Evolutionary conservation across 2,888 invertebrate species (phyloP).

Genomic region (Helobdella robusta): DNA sequence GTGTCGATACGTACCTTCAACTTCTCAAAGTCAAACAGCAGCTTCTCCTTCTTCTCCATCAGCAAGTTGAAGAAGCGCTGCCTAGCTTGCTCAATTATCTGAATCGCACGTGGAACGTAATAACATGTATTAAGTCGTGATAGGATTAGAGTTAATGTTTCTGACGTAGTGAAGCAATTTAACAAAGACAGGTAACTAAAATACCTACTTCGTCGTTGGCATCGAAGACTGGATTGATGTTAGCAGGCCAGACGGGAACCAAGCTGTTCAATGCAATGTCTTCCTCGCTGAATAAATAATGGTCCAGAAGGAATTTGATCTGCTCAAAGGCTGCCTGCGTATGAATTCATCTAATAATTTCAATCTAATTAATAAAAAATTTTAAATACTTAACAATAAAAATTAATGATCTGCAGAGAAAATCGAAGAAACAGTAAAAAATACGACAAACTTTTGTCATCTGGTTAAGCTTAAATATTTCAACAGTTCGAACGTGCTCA

Average conservation of each 20-base stretch:
- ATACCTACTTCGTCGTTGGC: conserved; percentile 58
- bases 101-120: conserved; percentile 14
- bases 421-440: too few relatives aligned
- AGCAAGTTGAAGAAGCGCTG: conserved; percentile 74
- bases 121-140: background rate
- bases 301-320: conserved; percentile 59
- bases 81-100: conserved; percentile 69
- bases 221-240: conserved; percentile 72
- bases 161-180: background rate
- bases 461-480: conserved; percentile 62
- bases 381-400: too few relatives aligned
- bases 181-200: background rate
- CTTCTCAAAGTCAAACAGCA: conserved; percentile 63
- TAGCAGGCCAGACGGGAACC: conserved; percentile 72
- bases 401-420: too few relatives aligned
- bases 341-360: background rate
- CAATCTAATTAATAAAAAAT: too few relatives aligned
- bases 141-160: background rate
- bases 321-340: conserved; percentile 42
- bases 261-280: conserved; percentile 71
- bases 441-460: conserved; percentile 59
- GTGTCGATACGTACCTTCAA: conserved; percentile 66
- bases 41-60: conserved; percentile 59
- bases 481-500: conserved; percentile 64
- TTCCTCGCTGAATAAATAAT: conserved; percentile 63